A percentile compares a stretch with the other conserved stretches of the same genome.
Evolutionary conservation across 2,888 invertebrate genomes (phyloP).

Genomic region (Leptodirus hochenwartii): DNA sequence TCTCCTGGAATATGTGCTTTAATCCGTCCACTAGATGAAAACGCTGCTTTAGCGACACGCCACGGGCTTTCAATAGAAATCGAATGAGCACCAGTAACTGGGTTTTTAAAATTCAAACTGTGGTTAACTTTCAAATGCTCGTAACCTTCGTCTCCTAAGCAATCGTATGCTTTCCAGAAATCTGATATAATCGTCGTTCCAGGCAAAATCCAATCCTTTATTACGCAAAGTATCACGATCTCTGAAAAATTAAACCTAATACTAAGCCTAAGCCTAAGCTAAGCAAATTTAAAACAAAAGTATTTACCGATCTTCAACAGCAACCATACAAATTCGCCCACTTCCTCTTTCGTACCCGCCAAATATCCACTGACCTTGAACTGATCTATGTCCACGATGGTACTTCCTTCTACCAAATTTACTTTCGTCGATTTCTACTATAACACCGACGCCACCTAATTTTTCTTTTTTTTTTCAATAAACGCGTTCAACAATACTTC

Average conservation of each 20-base stretch:
- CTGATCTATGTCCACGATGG: background rate
- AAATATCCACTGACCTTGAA: constrained; percentile 1
- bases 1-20: constrained; percentile 1
- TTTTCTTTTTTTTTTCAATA: background rate
- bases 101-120: background rate
- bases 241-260: too few relatives aligned
- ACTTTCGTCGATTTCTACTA: constrained; percentile 1
- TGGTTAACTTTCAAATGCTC: background rate
- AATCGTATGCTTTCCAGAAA: constrained; percentile 1
- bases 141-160: background rate
- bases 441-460: constrained; percentile 1
- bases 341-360: constrained; percentile 1
- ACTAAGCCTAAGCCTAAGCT: too few relatives aligned
- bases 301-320: background rate
- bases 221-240: background rate
- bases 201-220: background rate
- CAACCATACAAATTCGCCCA: background rate
- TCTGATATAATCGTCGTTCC: background rate
- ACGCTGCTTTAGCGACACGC: background rate
- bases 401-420: background rate
- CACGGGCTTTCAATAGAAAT: background rate
- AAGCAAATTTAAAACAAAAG: too few relatives aligned
- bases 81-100: background rate
- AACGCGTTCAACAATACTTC: background rate
- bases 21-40: background rate